Base-by-base conservation (phyloP, 2,113 vertebrate species). In the Oplegnathus fasciatus region DNA sequence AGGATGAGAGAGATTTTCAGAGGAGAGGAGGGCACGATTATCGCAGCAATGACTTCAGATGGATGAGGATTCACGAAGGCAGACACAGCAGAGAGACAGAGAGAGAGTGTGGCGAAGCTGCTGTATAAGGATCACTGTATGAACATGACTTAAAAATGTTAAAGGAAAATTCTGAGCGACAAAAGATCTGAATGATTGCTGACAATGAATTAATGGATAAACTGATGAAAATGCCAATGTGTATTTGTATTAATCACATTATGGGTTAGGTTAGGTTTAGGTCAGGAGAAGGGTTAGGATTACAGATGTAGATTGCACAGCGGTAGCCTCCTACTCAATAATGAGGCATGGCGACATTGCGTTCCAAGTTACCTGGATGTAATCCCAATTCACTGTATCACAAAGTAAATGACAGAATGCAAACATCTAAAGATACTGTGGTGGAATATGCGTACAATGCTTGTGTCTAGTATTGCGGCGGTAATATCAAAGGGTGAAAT, bases 1-100 rank as follows among this genome's bases (percentile, higher is more conserved):
- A 91, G 88, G 91, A 93, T 93, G 86, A 92, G 86, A 91, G 91
- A 93, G 86, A 88, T 90, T 86, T 91, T 86, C 66, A 76, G 85
- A 84, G 71, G 64, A 89, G 86, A 81, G 78, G 86, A 10, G 87
- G 82, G 87, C 87, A 84, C 57, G 83, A 91, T 92, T 89, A 92
- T 91, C 50, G 64, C 84, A 68, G 88, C 75, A 77, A 73, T 89
- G 91, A 86, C 91, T 90, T 91, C 72, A 90, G 89, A 92, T 82
- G 84, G 78, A 92, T 86, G 81, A 88, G 70, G 90, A 90, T 84
- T 87, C 80, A 89, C 76, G 84, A 87, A 90, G 75, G 77, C 87
- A 84, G 87, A 78, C 44, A 72, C 71, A 52, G 67, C 70, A 90
- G 81, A 85, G 75, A 82, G 81, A 79, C 72, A 44, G 50, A 85